Evolutionary conservation across 2,797 vertebrate species (phyloP), one percentile per base, ranked within the genome.

Genomic region (Acanthornis magna): DNA sequence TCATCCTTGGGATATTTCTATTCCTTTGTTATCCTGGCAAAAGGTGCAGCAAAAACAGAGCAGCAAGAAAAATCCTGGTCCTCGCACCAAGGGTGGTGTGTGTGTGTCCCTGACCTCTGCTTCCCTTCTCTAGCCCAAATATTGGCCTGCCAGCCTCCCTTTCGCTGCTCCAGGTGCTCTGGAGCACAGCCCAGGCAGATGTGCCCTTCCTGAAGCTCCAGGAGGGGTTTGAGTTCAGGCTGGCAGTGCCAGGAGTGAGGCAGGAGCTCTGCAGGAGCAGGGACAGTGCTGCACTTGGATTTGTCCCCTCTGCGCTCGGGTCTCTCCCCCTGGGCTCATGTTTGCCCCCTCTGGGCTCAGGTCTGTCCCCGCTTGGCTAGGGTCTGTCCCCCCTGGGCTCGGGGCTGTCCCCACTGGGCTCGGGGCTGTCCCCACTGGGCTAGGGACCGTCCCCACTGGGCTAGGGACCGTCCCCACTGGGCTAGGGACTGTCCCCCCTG

Each of bases 11-110:
- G 43, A 7, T 55, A 12, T 17, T 82, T 47, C 79, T 27, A 6
- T 8, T 9, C 34, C 34, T 63, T 29, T 21, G 14, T 22, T 21
- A 10, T 6, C 48, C 13, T 4, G 40, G 38, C 32, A 60, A 63
- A 68, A 55, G 19, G 19, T 3, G 19, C 21, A 61, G 53, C 36
- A 23, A 88, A 25, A 88, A 25, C 5, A 38, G 14, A 72, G 19
- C 12, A 13, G 51, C 58, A 17, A 47, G 43, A 16, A 42, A 20
- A 34, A 54, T 14, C 16, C 62, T 11, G 17, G 16, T 4, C 45
- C 51, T 16, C 1, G 27, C n/a, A 6, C 47, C 2, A 30, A 21
- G 32, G 63, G 9, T 20, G 51, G 11, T 13, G 1, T 0, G 10
- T 16, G 32, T 1, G 1, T 5, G 5, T 7, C 34, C 63, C 74